Evolutionary conservation across 2,888 invertebrate species (phyloP).

Genomic region (Neria commutata): DNA sequence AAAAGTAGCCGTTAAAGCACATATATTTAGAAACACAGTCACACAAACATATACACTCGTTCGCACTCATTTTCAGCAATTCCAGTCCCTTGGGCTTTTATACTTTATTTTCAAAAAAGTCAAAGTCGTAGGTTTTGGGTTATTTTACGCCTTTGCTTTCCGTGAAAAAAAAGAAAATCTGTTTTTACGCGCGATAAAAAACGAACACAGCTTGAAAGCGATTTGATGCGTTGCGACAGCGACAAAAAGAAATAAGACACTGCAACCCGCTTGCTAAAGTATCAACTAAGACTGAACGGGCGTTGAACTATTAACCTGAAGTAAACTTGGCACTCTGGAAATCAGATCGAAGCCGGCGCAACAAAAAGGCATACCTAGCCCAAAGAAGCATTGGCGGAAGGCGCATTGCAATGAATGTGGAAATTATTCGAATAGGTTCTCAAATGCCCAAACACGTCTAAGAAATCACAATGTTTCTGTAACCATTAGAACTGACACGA

Average conservation of each 20-base stretch:
- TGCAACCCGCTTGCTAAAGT: no score
- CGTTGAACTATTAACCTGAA: no score
- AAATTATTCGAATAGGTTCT: no score
- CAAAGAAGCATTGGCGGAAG: no score
- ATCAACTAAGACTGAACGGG: no score
- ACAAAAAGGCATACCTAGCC: no score
- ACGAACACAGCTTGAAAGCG: slow-evolving; percentile 7
- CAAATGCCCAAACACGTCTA: no score
- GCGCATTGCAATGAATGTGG: no score
- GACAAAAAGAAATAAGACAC: background rate
- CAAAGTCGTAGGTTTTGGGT: slow-evolving; percentile 2
- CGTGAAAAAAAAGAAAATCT: slow-evolving; percentile 28
- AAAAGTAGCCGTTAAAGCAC: slow-evolving; percentile 3
- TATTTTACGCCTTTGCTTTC: slow-evolving; percentile 6
- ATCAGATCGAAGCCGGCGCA: no score
- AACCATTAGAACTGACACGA: no score
- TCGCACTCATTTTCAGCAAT: background rate
- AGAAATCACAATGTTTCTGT: no score
- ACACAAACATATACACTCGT: slow-evolving; percentile 8
- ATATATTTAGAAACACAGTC: background rate
- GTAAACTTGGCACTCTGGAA: no score
- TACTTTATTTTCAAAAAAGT: background rate
- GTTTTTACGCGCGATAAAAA: slow-evolving; percentile 52
- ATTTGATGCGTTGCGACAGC: background rate
- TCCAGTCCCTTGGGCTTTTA: background rate